Conservation (phyloP, 2,797 vertebrate species). For the Melanotaenia boesemani region DNA sequence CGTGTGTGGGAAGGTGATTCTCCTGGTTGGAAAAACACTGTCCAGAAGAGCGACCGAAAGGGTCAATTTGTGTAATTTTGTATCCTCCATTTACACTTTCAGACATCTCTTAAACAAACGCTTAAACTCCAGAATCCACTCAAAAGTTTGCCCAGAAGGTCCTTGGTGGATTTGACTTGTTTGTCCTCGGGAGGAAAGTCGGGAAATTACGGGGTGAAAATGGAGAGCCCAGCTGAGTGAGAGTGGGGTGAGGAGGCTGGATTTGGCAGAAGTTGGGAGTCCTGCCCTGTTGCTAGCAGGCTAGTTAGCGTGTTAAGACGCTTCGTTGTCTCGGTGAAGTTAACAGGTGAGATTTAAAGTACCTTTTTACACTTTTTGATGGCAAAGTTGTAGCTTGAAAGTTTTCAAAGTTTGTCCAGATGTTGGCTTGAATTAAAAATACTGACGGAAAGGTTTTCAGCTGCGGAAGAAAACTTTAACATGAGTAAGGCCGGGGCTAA, state of each 20-base stretch:
- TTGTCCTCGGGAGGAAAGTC: slow-evolving; percentile 65
- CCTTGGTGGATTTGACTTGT: slow-evolving; percentile 5
- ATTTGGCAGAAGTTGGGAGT: slow-evolving; percentile 70
- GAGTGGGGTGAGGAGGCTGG: slow-evolving; percentile 84
- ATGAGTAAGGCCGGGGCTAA: slow-evolving; percentile 52
- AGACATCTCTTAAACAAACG: background rate
- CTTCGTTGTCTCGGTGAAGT: slow-evolving; percentile 39
- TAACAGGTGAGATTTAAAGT: slow-evolving; percentile 63
- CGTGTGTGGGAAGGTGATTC: slow-evolving; percentile 71
- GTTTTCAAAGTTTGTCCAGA: rapidly evolving
- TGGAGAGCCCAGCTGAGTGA: slow-evolving; percentile 83
- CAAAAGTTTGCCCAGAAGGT: background rate
- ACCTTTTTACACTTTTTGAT: background rate
- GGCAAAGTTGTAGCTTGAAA: background rate
- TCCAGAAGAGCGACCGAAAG: slow-evolving; percentile 51
- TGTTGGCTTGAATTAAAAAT: background rate
- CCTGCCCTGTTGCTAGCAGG: slow-evolving; percentile 75
- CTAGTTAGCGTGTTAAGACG: slow-evolving; percentile 62
- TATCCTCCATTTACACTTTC: background rate
- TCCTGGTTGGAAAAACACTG: slow-evolving; percentile 75
- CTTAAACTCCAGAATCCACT: background rate
- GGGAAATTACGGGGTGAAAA: slow-evolving; percentile 75
- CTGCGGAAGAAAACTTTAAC: slow-evolving; percentile 24
- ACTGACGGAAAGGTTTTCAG: background rate
- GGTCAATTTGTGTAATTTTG: slow-evolving; percentile 23